Conservation (phyloP, 2,888 invertebrate genomes). For the Leucophenga maculata region DNA sequence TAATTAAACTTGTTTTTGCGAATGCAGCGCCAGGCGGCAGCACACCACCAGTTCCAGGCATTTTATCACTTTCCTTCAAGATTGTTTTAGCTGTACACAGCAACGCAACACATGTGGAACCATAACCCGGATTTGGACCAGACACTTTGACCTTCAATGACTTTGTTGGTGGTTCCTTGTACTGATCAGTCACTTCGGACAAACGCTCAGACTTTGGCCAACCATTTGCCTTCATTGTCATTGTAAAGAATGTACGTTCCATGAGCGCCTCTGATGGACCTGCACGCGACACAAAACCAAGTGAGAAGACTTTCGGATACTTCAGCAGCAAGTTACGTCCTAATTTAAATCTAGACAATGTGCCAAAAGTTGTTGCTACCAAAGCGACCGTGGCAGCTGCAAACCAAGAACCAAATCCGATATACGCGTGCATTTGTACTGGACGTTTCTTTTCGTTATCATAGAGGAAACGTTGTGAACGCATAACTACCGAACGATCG, state of each 20-base stretch:
- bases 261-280: slow-evolving; percentile 78
- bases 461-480: slow-evolving; percentile 85
- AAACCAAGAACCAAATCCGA: slow-evolving; percentile 76
- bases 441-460: slow-evolving; percentile 81
- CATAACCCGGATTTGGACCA: slow-evolving; percentile 79
- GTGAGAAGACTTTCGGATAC: slow-evolving; percentile 81
- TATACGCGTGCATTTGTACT: slow-evolving; percentile 83
- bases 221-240: slow-evolving; percentile 84
- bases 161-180: slow-evolving; percentile 76
- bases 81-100: slow-evolving; percentile 83
- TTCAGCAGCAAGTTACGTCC: slow-evolving; percentile 80
- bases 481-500: slow-evolving; percentile 85
- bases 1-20: slow-evolving; percentile 83
- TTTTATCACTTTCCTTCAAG: slow-evolving; percentile 81
- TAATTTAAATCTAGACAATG: slow-evolving; percentile 77
- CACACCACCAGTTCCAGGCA: slow-evolving; percentile 91
- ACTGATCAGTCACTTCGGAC: slow-evolving; percentile 74
- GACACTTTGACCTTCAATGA: slow-evolving; percentile 78
- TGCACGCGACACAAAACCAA: slow-evolving; percentile 79
- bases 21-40: slow-evolving; percentile 90
- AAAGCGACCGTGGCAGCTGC: slow-evolving; percentile 74
- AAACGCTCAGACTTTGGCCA: slow-evolving; percentile 79
- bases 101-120: slow-evolving; percentile 83
- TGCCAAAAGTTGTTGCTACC: slow-evolving; percentile 76
- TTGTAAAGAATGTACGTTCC: slow-evolving; percentile 77